Conservation (phyloP, 2,797 vertebrate species). For the Notolabrus celidotus region DNA sequence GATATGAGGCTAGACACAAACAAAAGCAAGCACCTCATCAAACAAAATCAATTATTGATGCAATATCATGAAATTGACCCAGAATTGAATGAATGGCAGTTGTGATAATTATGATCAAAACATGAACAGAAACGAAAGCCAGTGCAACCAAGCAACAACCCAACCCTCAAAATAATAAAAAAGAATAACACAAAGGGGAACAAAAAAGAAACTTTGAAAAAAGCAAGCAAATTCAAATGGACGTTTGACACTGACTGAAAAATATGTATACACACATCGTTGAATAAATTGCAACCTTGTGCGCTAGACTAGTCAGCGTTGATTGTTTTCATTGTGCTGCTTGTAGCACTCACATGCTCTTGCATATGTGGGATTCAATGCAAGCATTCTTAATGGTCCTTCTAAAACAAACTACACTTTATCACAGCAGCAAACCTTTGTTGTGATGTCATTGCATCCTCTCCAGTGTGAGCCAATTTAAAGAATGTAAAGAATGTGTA, state of each 20-base stretch:
- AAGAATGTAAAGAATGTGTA: slow-evolving; percentile 61
- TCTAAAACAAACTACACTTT: slow-evolving; percentile 28
- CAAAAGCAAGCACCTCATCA: slow-evolving; percentile 67
- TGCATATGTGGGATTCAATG: slow-evolving; percentile 11
- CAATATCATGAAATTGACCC: slow-evolving; percentile 78
- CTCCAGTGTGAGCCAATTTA: slow-evolving; percentile 48
- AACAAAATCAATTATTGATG: slow-evolving; percentile 78
- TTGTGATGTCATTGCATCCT: slow-evolving; percentile 41
- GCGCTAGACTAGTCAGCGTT: slow-evolving; percentile 27
- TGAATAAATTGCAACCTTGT: slow-evolving; percentile 34
- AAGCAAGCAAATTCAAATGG: slow-evolving; percentile 34
- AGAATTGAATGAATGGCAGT: slow-evolving; percentile 76
- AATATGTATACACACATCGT: slow-evolving; percentile 32
- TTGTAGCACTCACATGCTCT: slow-evolving; percentile 44
- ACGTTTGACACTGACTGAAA: slow-evolving; percentile 52
- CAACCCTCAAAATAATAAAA: slow-evolving; percentile 37
- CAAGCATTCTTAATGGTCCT: slow-evolving; percentile 8
- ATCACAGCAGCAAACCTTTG: slow-evolving; percentile 36
- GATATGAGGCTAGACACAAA: slow-evolving; percentile 65
- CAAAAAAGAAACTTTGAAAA: slow-evolving; percentile 33
- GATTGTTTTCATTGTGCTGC: slow-evolving; percentile 40
- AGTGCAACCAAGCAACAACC: slow-evolving; percentile 57
- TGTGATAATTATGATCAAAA: slow-evolving; percentile 75
- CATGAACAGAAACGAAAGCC: slow-evolving; percentile 66
- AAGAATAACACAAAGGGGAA: slow-evolving; percentile 9